phyloP scores from a whole-genome alignment of 2,888 invertebrate genomes.

The Euphydryas editha region DNA sequence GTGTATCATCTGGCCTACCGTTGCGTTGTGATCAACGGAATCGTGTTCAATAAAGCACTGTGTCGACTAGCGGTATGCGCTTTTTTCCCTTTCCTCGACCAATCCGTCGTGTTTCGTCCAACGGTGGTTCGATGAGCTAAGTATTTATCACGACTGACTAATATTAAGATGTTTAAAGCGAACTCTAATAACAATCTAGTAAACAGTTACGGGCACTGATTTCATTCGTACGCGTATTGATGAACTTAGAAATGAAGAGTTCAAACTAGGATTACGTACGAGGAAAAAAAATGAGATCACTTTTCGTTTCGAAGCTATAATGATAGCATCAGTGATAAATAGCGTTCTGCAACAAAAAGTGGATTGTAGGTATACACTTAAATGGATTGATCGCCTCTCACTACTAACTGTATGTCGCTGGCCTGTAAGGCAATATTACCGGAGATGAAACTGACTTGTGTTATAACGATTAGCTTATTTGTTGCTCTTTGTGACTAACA shows the following conservation, averaged over 20 bases:
- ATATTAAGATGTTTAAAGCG: slow-evolving; percentile 41
- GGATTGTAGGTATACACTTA: slow-evolving; percentile 58
- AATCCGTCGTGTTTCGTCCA: slow-evolving; percentile 57
- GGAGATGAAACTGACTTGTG: slow-evolving; percentile 51
- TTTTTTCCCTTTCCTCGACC: slow-evolving; percentile 65
- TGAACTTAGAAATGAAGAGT: slow-evolving; percentile 63
- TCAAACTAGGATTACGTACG: slow-evolving; percentile 54
- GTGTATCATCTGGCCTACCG: slow-evolving; percentile 53
- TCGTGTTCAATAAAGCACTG: slow-evolving; percentile 78
- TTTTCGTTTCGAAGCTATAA: slow-evolving; percentile 65
- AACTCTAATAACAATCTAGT: not conserved
- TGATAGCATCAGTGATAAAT: slow-evolving; percentile 61
- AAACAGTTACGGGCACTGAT: not conserved
- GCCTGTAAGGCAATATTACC: slow-evolving; percentile 46
- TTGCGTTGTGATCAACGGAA: slow-evolving; percentile 65
- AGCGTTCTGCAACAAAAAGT: slow-evolving; percentile 57
- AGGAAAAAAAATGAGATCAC: slow-evolving; percentile 55
- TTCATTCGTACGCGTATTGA: not conserved
- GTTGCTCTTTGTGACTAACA: slow-evolving; percentile 38
- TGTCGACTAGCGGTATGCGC: slow-evolving; percentile 79
- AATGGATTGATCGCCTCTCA: slow-evolving; percentile 61
- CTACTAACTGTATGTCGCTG: slow-evolving; percentile 58
- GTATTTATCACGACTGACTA: slow-evolving; percentile 50
- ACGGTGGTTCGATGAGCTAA: slow-evolving; percentile 62
- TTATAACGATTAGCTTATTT: slow-evolving; percentile 50